A percentile compares a stretch with the other conserved stretches of the same genome.
These are phyloP conservation scores for Ophiothrix spiculata DNA, from an alignment of 35 echinoderm and acorn worm genomes.

Conservation along the genomic window DNA sequence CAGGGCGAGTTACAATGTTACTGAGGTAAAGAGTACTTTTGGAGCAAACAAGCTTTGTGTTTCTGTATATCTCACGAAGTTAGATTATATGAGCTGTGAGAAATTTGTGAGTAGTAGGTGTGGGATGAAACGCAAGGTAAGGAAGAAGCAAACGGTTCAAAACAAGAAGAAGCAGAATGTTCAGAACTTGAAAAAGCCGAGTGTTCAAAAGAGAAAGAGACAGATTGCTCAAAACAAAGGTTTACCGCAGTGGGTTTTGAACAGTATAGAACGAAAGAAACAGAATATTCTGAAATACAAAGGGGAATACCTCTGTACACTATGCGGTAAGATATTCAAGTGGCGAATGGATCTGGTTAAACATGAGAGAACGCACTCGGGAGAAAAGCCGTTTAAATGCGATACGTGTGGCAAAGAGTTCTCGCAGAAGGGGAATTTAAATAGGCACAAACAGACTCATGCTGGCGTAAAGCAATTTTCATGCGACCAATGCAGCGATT, in stretches of 20 bases:
- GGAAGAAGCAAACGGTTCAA: no score
- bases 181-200: neutral
- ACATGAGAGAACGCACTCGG: neutral
- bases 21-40: no score
- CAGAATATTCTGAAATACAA: no score
- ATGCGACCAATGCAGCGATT: slow-evolving; percentile 17
- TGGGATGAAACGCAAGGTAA: no score
- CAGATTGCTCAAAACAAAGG: neutral
- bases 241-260: no score
- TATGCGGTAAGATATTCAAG: neutral
- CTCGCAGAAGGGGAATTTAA: neutral
- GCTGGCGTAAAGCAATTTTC: slow-evolving; percentile 33
- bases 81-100: no score
- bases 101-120: no score
- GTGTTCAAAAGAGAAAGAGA: neutral
- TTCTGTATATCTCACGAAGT: no score
- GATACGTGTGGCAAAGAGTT: neutral
- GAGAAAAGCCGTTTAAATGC: neutral
- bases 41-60: no score
- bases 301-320: neutral
- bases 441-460: slow-evolving; percentile 19
- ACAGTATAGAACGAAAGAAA: neutral
- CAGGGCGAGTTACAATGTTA: neutral
- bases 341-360: neutral
- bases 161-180: no score